Percentiles rank a stretch among this genome's conserved stretches.
Conservation (phyloP, 2,888 invertebrate genomes). For the Drosophila phalerata region DNA sequence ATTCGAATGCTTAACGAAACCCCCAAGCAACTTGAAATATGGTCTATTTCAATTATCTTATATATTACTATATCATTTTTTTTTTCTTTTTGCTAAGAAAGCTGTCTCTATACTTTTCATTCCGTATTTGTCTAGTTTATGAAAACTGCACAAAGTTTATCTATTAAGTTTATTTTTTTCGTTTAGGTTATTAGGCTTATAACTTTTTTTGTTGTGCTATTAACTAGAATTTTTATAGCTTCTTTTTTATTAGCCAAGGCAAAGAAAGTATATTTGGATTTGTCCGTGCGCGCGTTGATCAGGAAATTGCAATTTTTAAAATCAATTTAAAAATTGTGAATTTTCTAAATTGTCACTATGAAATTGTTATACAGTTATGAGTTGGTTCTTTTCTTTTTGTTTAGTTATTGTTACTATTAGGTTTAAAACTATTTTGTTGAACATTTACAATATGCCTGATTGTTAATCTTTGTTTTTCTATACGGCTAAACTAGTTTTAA, state of each 20-base stretch:
- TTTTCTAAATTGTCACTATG: conserved; percentile 56
- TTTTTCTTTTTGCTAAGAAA: conserved; percentile 53
- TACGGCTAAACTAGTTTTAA: conserved; percentile 51
- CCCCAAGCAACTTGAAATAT: conserved; percentile 40
- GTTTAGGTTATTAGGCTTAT: conserved; percentile 33
- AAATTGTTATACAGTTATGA: conserved; percentile 57
- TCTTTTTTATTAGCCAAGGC: conserved; percentile 76
- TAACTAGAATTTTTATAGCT: conserved; percentile 77
- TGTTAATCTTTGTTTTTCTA: conserved; percentile 62
- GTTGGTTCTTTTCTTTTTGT: conserved; percentile 42
- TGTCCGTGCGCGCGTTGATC: conserved; percentile 60
- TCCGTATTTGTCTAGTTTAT: conserved; percentile 30
- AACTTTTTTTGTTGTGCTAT: conserved; percentile 73
- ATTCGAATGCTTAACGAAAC: conserved; percentile 66
- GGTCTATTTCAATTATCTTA: conserved; percentile 21
- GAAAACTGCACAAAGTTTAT: conserved; percentile 43
- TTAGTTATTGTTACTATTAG: conserved; percentile 41
- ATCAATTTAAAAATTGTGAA: conserved; percentile 76
- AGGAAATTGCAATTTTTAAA: conserved; percentile 80
- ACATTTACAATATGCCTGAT: conserved; percentile 46
- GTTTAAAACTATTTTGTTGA: conserved; percentile 48
- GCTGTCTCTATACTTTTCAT: conserved; percentile 39
- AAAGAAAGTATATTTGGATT: conserved; percentile 37
- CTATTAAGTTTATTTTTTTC: conserved; percentile 39
- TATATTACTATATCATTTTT: conserved; percentile 33